Percentiles rank a stretch among this genome's conserved stretches.
Conservation (phyloP, 2,888 invertebrate genomes). For the Nomada ruficornis region DNA sequence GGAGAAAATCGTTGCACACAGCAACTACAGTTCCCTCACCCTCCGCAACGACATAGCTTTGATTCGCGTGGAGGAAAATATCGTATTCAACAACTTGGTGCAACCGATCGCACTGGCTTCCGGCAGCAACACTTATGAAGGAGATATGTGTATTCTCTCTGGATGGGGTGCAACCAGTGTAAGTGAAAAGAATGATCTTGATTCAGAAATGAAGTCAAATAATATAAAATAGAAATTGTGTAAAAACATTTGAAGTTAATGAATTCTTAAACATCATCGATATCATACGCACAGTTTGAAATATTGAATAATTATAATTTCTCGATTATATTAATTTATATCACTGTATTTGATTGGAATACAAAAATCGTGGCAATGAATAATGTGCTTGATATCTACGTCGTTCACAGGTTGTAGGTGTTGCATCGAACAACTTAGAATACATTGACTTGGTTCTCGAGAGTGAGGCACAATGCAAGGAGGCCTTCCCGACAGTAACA, state of each 20-base stretch:
- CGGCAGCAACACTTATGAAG: conserved; percentile 44
- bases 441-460: conserved; percentile 62
- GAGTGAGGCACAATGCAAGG: conserved; percentile 58
- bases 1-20: conserved; percentile 47
- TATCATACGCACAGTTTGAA: too few species aligned
- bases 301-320: too few species aligned
- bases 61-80: conserved; percentile 66
- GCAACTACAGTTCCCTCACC: conserved; percentile 20
- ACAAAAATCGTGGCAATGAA: too few species aligned
- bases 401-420: conserved; percentile 63
- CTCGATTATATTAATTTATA: too few species aligned
- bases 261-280: too few species aligned
- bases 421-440: conserved; percentile 71
- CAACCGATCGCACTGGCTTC: conserved; percentile 68
- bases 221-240: not conserved
- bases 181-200: conserved; percentile 6
- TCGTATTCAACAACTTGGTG: conserved; percentile 69
- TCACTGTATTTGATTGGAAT: too few species aligned
- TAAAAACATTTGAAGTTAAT: not conserved
- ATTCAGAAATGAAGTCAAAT: not conserved
- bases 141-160: conserved; percentile 62
- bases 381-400: not conserved
- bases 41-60: conserved; percentile 75
- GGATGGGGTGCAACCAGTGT: conserved; percentile 77
- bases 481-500: conserved; percentile 47